Evolutionary conservation across 2,113 vertebrate genomes (phyloP).

Genomic region (Charadrius vociferus): DNA sequence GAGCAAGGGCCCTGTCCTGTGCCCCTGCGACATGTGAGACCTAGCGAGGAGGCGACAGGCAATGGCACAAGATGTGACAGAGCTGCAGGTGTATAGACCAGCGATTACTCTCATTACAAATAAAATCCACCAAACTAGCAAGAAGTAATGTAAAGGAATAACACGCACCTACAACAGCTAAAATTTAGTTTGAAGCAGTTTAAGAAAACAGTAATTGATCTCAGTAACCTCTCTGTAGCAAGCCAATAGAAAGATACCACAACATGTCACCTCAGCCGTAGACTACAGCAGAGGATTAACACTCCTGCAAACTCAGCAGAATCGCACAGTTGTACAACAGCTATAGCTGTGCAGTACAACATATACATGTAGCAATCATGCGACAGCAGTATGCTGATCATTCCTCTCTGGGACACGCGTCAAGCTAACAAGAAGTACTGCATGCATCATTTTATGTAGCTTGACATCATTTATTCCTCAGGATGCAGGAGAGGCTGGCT

Average conservation of each 20-base stretch:
- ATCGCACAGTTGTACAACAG: neutral
- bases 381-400: neutral
- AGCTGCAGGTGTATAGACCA: neutral
- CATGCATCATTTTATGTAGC: neutral
- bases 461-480: constrained; percentile 46
- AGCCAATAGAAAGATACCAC: neutral
- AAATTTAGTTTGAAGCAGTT: neutral
- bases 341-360: neutral
- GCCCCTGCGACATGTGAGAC: too few relatives aligned
- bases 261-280: neutral
- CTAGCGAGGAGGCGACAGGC: neutral
- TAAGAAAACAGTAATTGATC: neutral
- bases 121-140: neutral
- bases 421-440: neutral
- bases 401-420: neutral
- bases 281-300: neutral
- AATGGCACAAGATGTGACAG: neutral
- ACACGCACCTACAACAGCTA: neutral
- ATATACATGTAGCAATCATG: neutral
- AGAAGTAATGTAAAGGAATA: neutral
- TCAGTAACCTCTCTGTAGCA: neutral
- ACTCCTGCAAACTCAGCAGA: neutral
- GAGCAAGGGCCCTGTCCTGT: neutral
- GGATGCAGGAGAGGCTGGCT: neutral
- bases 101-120: neutral